Evolutionary conservation across 1,140 invertebrate species (phyloP).

Genomic region (Trypoxylus dichotomus): DNA sequence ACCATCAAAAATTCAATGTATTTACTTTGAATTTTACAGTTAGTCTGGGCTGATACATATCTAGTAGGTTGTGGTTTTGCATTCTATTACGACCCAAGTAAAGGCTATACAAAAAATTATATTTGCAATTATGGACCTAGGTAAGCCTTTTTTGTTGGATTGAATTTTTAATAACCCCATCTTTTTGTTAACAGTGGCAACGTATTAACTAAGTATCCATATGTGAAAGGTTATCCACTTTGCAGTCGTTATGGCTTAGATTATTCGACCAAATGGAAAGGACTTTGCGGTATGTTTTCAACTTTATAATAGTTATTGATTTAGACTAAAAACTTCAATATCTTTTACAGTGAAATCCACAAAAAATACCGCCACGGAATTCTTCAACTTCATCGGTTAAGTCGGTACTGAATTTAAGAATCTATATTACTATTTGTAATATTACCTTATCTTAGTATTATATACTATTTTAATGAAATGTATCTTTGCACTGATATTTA

Average conservation of each 20-base stretch:
- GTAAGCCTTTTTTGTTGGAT: constrained; percentile 53
- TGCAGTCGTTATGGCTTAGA: constrained; percentile 70
- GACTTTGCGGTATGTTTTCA: constrained; percentile 68
- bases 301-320: not conserved
- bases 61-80: constrained; percentile 80
- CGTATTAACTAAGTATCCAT: constrained; percentile 72
- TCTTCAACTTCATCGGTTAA: too few species aligned
- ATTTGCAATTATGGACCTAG: constrained; percentile 86
- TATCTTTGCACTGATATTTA: too few species aligned
- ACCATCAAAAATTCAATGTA: not conserved
- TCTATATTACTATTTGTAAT: too few species aligned
- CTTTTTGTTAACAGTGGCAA: constrained; percentile 63
- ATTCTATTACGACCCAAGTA: constrained; percentile 70
- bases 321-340: too few species aligned
- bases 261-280: constrained; percentile 71
- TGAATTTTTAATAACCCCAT: not conserved
- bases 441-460: too few species aligned
- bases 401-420: too few species aligned
- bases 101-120: constrained; percentile 79
- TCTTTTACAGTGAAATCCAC: too few species aligned
- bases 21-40: constrained; percentile 55
- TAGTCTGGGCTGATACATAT: constrained; percentile 79
- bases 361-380: too few species aligned
- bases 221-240: constrained; percentile 71
- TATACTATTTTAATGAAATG: too few species aligned